phyloP scores from a whole-genome alignment of 2,888 invertebrate species.

The Acanthosoma haemorrhoidale region DNA sequence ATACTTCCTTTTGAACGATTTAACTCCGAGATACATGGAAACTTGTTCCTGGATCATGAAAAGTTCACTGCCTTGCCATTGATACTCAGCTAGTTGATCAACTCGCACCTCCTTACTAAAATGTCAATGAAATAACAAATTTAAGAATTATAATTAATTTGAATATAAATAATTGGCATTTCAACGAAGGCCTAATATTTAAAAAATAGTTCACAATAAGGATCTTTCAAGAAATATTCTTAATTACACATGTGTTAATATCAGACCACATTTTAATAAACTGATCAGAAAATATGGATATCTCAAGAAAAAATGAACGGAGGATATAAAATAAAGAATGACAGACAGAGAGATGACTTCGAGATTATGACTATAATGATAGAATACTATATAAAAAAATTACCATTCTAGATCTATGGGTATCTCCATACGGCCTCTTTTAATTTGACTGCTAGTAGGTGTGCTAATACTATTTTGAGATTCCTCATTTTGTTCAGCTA shows the following conservation, averaged over 20 bases:
- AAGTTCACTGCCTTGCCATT: conserved; percentile 70
- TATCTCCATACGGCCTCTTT: conserved; percentile 52
- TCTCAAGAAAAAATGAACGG: no score
- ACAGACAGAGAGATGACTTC: no score
- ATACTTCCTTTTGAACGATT: conserved; percentile 94
- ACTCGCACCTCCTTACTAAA: conserved; percentile 56
- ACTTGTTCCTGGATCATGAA: conserved; percentile 96
- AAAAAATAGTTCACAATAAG: no score
- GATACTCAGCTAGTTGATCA: conserved; percentile 87
- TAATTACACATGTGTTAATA: background rate
- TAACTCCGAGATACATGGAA: conserved; percentile 87
- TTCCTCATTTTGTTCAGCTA: conserved; percentile 53
- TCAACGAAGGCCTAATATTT: no score
- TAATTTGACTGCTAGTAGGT: conserved; percentile 51
- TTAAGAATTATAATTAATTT: background rate
- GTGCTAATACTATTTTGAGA: conserved; percentile 78
- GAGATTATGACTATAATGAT: no score
- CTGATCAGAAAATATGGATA: no score
- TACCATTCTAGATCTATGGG: conserved; percentile 37
- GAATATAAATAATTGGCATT: background rate
- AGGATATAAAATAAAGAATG: no score
- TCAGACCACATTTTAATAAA: background rate
- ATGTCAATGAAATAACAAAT: background rate
- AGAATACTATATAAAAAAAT: conserved; percentile 8
- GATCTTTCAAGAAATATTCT: no score